Base-by-base conservation (phyloP, 2,888 invertebrate genomes). In the Oligia fasciuncula region DNA sequence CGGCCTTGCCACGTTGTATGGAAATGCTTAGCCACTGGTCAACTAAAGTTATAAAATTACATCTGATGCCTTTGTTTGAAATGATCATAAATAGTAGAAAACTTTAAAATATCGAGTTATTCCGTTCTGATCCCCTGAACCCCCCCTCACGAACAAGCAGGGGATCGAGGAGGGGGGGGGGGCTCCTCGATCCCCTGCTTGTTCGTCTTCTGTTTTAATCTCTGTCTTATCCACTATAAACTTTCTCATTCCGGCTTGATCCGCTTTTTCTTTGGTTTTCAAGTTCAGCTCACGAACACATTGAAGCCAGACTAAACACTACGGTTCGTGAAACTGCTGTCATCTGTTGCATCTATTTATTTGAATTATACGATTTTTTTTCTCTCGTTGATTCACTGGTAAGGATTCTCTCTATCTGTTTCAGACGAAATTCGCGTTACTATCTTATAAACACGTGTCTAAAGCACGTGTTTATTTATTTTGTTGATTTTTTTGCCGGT, bases 401-500 rank as follows among this genome's bases (percentile, higher is more conserved):
- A 81, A 62, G 17, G 49, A 49, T 49, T 49, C 13, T 81, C 57
- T 43, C 1, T 57, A 65, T 81, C 68, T 35, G 14, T 51, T 43
- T 49, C 8, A 70, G 35, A 35, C n/a, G 23, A 46, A 49, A 54
- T 57, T 68, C 46, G 35, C 17, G 2, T 40, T 54, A 51, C 17
- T 54, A 66, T 70, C 51, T 71, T 17, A 40, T 5, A 60, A 2
- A 67, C 81, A 62, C 77, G 66, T 35, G 49, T 51, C 4, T 5
- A 8, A 5, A 60, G 57, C 80, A 81, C 82, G 69, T 77, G 71
- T 35, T 60, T 62, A 60, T 43, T 40, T 60, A 35, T 60, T 66
- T 43, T 51, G 13, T 43, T 57, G 29, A 75, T 81, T 75, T 8
- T 69, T 69, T 57, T n/a, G 8, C 8, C 9, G 14, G 11, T 81